Evolutionary conservation across 2,888 invertebrate genomes (phyloP), one percentile per base, ranked within the genome.

Genomic region (Esperia sulphurella): DNA sequence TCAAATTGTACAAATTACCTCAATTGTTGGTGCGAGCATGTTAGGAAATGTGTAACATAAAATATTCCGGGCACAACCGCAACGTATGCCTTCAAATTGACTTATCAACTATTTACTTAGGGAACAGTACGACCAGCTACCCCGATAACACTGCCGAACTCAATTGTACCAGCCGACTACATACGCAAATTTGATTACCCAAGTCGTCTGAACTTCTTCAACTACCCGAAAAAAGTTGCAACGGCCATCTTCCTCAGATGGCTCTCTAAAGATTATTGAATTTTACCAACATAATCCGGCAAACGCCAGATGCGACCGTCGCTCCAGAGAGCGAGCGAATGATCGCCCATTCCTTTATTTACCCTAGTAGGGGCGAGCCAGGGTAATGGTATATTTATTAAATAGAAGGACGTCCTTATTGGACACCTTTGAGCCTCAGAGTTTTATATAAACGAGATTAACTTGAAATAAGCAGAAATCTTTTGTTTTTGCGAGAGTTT

Each of bases 251-350:
- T 66, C 52, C 79, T 70, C 83, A 86, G 84, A 77, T 84, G 83
- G 75, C 65, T 61, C 67, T 71, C 68, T 62, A 67, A 69, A 80
- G 79, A 79, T 83, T 85, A 84, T 85, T 83, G 83, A 85, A 83
- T 85, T 85, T 75, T 71, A 76, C 71, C 75, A 71, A 79, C 75
- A 78, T 84, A 83, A 86, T 83, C 79, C 75, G 65, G 67, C 71
- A 62, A 72, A 62, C 68, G 74, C 79, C 86, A 85, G 83, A 75
- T 82, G 85, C 56, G 80, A 55, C 77, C 75, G 63, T 61, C 66
- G 62, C 68, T 69, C 68, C 64, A 61, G 59, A 67, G 71, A 73
- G 70, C 62, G 59, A 67, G 71, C 74, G 70, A 79, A 76, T 75
- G 79, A 83, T 83, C 78, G 68, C 68, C 73, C 73, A 71, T 72